Evolutionary conservation across 2,888 invertebrate species (phyloP), one percentile per base, ranked within the genome.

Genomic region (Meteorus cinctellus): DNA sequence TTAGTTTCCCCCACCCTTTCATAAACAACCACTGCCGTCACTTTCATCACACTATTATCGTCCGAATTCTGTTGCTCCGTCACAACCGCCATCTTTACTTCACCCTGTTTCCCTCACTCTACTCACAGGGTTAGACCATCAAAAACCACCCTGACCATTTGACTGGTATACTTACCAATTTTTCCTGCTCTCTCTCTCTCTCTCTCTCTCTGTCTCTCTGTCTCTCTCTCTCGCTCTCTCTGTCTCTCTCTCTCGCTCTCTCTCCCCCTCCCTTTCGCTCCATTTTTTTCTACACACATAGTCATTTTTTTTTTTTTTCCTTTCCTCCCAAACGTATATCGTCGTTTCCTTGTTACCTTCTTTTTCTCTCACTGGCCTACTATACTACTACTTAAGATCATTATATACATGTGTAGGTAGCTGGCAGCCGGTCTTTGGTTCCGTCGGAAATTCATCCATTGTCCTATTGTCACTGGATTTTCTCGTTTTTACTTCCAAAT

Each of bases 361-460:
- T 31, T 24, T 66, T 67, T 59, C 70, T 70, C 71, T 75, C 51
- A 74, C 71, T 60, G 45, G 62, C 14, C 78, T 72, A 31, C 69
- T 66, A 8, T 34, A 69, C 63, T 69, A 48, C 63, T 51, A 34
- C 68, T 59, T 16, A 16, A 48, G 24, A 51, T 45, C n/a, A 31
- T 19, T 27, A 27, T 70, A 14, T 31, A 24, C 24, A 66, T 65
- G 55, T 55, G 73, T 36, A 27, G 8, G 31, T 31, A 48, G 73
- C 62, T 77, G 77, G 80, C 84, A 84, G 82, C 82, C 85, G 85
- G 86, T 85, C 55, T 24, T 75, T 79, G 78, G 79, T 83, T 81
- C 82, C 79, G 83, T 83, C 84, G 82, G 86, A 87, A 88, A 86
- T 82, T 81, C 79, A 83, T 81, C 79, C 86, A 86, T 86, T 86